phyloP scores from a whole-genome alignment of 2,888 invertebrate genomes.

The Cordilura impudica region DNA sequence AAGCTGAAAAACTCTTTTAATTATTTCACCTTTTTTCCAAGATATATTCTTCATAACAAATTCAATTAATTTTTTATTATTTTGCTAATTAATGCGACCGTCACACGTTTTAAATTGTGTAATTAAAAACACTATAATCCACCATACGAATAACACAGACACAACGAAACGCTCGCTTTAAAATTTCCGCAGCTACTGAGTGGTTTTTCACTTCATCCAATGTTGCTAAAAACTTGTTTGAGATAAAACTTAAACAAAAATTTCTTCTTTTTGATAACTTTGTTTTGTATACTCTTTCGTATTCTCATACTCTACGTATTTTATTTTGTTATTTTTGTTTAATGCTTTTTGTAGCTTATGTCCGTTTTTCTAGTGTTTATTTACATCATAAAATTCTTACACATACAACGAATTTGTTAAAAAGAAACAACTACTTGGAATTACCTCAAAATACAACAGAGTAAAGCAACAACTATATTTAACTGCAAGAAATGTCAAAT shows the following conservation, averaged over 20 bases:
- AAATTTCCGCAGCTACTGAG: conserved; percentile 66
- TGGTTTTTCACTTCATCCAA: conserved; percentile 54
- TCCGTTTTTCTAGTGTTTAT: conserved; percentile 37
- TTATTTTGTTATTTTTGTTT: neutral
- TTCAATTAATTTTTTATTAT: conserved; percentile 17
- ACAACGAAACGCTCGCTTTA: conserved; percentile 63
- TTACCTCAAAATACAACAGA: neutral
- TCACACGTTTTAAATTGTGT: conserved; percentile 44
- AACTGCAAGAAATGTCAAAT: neutral
- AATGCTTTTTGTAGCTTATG: conserved; percentile 17
- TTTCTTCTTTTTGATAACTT: neutral
- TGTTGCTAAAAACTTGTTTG: conserved; percentile 57
- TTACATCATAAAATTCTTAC: conserved; percentile 41
- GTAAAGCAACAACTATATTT: neutral
- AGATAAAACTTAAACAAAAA: conserved; percentile 39
- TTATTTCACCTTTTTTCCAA: conserved; percentile 13
- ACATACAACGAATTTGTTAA: conserved; percentile 2
- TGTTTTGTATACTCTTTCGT: conserved; percentile 30
- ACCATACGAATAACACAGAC: conserved; percentile 12
- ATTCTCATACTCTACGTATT: neutral
- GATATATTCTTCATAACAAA: neutral
- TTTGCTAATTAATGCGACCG: conserved; percentile 57
- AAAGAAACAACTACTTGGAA: neutral
- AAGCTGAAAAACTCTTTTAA: no score
- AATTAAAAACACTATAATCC: conserved; percentile 24